Base-by-base conservation (phyloP, 2,797 vertebrate genomes). In the Falco naumanni region DNA sequence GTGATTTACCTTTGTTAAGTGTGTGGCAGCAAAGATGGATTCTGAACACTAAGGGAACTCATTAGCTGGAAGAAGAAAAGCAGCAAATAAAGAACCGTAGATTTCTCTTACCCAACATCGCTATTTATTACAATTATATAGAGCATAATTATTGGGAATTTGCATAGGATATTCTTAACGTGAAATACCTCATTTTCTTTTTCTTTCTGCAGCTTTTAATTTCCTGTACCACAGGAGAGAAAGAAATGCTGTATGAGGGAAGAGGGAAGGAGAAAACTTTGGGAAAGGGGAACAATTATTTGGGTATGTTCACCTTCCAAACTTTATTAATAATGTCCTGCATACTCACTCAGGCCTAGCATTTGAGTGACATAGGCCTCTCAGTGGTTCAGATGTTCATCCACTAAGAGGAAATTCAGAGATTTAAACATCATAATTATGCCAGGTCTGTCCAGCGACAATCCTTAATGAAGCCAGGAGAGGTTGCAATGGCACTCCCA, bases 1-100 rank as follows among this genome's bases (percentile, higher is more conserved):
- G 66, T 96, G 90, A 96, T 93, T 95, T 92, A 94, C 84, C 71
- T 87, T 87, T 71, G 5, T 43, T 43, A 83, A 75, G 26, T 21
- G 34, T 94, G 66, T 76, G 69, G 64, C 85, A 84, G 81, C 74
- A 71, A 68, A 64, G 61, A 92, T 64, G 66, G 80, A 70, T 93
- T 95, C 79, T 90, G 71, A 92, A 82, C 76, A 21, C 63, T 80
- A 66, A 87, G 45, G 39, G 31, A 94, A 70, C 24, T 76, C 68
- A 77, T 75, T 86, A 93, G 68, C 68, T 93, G 17, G 41, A 69
- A 72, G 60, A 74, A 90, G 45, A 93, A 96, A 89, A 91, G 19
- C 63, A 77, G 57, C 56, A 88, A 77, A 75, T 80, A 64, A 68
- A 88, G 37, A 66, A 61, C 31, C 37, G 37, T 85, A 61, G 25